Conservation (phyloP, 2,888 invertebrate species). For the Tigriopus californicus region DNA sequence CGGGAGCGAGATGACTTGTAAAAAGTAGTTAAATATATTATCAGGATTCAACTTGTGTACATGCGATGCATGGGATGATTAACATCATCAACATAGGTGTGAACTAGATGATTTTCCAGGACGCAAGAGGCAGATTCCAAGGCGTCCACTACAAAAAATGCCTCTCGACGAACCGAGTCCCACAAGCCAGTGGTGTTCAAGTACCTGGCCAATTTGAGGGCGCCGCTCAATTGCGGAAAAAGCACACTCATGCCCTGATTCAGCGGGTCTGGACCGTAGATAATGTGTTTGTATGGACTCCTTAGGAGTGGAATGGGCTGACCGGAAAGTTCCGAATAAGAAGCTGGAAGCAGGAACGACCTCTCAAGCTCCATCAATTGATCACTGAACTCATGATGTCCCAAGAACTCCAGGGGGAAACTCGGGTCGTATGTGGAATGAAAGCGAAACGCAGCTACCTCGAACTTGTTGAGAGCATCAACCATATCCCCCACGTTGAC, state of each 20-base stretch:
- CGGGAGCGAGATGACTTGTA: too few species aligned
- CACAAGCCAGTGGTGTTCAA: not conserved
- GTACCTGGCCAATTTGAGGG: not conserved
- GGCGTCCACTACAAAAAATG: conserved; percentile 8
- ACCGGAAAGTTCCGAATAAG: not conserved
- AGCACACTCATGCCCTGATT: not conserved
- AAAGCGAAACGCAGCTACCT: not conserved
- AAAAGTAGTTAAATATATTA: too few species aligned
- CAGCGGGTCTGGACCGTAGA: not conserved
- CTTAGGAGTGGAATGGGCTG: not conserved
- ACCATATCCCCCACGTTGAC: not conserved
- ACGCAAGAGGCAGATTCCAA: conserved; percentile 1
- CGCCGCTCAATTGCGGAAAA: not conserved
- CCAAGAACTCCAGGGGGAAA: conserved; percentile 1
- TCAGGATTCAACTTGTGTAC: too few species aligned
- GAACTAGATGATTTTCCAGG: conserved; percentile 10
- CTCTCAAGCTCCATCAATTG: conserved; percentile 2
- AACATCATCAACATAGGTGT: not conserved
- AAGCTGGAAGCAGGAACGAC: not conserved
- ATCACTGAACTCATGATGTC: conserved; percentile 7
- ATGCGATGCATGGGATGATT: not conserved
- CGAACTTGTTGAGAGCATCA: not conserved
- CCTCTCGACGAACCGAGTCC: conserved; percentile 1
- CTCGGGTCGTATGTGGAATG: not conserved
- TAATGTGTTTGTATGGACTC: not conserved